phyloP scores from a whole-genome alignment of 2,888 invertebrate species.

The Eugnorisma glareosa region DNA sequence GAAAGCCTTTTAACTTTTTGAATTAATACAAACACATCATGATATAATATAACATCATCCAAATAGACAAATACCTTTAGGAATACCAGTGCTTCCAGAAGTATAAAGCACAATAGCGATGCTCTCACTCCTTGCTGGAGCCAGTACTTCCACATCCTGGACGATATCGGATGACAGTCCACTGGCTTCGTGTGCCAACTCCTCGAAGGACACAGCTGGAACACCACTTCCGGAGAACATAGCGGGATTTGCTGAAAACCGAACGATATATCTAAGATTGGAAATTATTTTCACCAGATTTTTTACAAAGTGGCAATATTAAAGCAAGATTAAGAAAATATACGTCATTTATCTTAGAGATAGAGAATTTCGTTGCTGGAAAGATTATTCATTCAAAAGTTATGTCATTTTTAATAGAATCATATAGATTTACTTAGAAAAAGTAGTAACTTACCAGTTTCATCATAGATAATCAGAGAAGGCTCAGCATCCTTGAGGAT shows the following conservation, averaged over 20 bases:
- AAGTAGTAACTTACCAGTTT: conserved; percentile 84
- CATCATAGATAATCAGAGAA: conserved; percentile 92
- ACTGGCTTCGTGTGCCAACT: conserved; percentile 86
- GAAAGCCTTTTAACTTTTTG: neutral
- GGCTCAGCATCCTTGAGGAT: conserved; percentile 94
- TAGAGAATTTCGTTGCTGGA: neutral
- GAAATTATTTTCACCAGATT: neutral
- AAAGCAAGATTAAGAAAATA: neutral
- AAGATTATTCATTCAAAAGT: neutral
- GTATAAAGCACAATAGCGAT: conserved; percentile 95
- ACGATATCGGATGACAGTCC: conserved; percentile 82
- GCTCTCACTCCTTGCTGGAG: conserved; percentile 83
- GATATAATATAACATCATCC: neutral
- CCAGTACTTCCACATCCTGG: conserved; percentile 82
- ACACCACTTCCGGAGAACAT: conserved; percentile 83
- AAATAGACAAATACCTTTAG: conserved; percentile 92
- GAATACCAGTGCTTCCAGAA: conserved; percentile 97
- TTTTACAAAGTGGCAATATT: neutral
- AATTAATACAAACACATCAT: neutral
- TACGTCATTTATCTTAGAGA: neutral
- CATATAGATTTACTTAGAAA: neutral
- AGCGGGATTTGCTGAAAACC: conserved; percentile 80
- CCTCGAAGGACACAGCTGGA: conserved; percentile 86
- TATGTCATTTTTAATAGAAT: neutral
- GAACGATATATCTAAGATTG: neutral